These are phyloP conservation scores for Oceanodroma leucorhoa DNA, from an alignment of 2,797 vertebrate species.

Conservation along the genomic window DNA sequence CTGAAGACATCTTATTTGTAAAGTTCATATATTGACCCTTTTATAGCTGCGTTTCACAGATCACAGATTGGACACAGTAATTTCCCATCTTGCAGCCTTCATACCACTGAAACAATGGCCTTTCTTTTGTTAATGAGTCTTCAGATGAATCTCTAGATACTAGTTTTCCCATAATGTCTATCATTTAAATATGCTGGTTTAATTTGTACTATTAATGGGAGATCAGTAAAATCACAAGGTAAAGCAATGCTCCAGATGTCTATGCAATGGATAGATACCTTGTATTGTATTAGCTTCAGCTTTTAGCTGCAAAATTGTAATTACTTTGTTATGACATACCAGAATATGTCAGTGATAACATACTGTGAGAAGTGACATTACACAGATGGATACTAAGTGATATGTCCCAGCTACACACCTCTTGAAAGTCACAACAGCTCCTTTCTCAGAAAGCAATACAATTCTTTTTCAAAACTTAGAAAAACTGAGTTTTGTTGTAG, in stretches of 20 bases:
- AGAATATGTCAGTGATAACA: not conserved
- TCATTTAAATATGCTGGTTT: not conserved
- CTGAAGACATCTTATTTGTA: not conserved
- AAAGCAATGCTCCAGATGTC: not conserved
- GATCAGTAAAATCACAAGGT: not conserved
- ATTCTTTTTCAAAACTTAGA: not conserved
- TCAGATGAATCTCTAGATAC: not conserved
- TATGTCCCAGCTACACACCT: not conserved
- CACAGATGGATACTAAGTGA: not conserved
- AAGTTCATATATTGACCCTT: accelerated
- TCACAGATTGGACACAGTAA: not conserved
- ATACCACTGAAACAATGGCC: not conserved
- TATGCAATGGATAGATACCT: not conserved
- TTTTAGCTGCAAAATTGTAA: not conserved
- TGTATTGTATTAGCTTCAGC: not conserved
- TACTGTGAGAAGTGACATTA: not conserved
- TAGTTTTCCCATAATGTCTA: not conserved
- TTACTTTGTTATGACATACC: not conserved
- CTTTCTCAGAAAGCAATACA: not conserved
- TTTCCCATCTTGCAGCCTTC: not conserved
- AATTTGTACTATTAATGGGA: not conserved
- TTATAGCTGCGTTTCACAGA: not conserved
- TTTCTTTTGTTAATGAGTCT: not conserved
- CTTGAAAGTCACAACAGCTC: not conserved
- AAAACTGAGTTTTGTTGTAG: not conserved